These are phyloP conservation scores for Hyperoplus immaculatus DNA, from an alignment of 2,797 vertebrate species.

Conservation along the genomic window DNA sequence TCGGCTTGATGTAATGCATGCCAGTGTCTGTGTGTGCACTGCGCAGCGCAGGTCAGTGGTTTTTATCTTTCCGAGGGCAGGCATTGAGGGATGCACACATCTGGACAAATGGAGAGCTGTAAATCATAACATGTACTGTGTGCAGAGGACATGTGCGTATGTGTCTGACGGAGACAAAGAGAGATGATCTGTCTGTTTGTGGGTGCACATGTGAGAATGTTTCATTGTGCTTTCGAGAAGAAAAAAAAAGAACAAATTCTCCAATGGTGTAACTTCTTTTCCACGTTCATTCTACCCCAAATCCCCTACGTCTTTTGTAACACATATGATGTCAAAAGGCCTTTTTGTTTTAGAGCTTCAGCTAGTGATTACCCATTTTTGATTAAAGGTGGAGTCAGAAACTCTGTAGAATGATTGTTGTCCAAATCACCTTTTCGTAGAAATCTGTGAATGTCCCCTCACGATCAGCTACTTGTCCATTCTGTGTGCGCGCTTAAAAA, in stretches of 20 bases:
- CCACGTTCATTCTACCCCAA: constrained; percentile 10
- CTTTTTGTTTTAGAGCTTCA: not conserved
- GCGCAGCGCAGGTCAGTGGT: constrained; percentile 77
- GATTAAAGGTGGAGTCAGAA: not conserved
- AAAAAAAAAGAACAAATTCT: constrained; percentile 42
- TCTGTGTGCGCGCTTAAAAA: too few species aligned
- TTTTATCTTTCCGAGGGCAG: constrained; percentile 82
- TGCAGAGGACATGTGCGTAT: constrained; percentile 45
- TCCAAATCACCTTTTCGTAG: too few species aligned
- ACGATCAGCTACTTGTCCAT: too few species aligned
- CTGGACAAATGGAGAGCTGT: constrained; percentile 83
- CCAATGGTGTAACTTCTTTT: constrained; percentile 26
- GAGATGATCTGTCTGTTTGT: constrained; percentile 58
- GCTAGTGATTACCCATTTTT: not conserved
- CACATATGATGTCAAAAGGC: constrained; percentile 33
- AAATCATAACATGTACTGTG: constrained; percentile 78
- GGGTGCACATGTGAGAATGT: constrained; percentile 39
- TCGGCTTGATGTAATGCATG: constrained; percentile 82
- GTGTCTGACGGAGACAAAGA: constrained; percentile 57
- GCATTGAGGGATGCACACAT: constrained; percentile 82
- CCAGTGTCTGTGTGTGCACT: constrained; percentile 78
- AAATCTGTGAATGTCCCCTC: too few species aligned
- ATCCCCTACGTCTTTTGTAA: constrained; percentile 22
- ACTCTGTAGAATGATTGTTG: too few species aligned
- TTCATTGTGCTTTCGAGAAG: constrained; percentile 42